Base-by-base conservation (phyloP, 2,888 invertebrate genomes). In the Chloromyia formosa region DNA sequence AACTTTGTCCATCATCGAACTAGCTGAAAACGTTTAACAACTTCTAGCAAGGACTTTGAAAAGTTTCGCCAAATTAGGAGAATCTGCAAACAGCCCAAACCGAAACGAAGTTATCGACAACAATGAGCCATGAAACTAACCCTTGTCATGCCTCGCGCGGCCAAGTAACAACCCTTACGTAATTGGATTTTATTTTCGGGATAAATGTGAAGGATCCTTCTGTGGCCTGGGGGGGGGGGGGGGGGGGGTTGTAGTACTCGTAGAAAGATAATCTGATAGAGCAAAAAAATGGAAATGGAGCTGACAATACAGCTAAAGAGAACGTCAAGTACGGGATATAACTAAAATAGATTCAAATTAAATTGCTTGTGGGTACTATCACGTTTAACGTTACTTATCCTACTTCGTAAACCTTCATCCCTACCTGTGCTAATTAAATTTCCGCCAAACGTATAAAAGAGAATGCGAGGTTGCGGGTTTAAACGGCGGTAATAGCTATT, bases 111-210 rank as follows among this genome's bases (percentile, higher is more conserved):
- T 35, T 35, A 61, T 61, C 35, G 61, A 61, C 61, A 61, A 61
- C 61, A 35, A 35, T 16, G 61, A 27, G 20, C 61, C 61, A 35
- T 23, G 20, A 61, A 61, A 61, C 27, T 61, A 35, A 61, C 61
- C 61, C 61, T 61, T 20, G 35, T 61, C 61, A 61, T 61, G 61
- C n/a, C 16, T 61, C 27, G 35, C 61, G 35, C 61, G 9, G 35
- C 12, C 61, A 61, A 42, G 7, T 42, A 42, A 35, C 61, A 61
- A 35, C 61, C 61, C 12, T 35, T 35, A 35, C n/a, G 16, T 61
- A 61, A 61, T 61, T 61, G 61, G 61, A 61, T 61, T 61, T 61
- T 61, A 23, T 27, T 61, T 27, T n/a, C 61, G n/a, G 35, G 61
- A 27, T 61, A 20, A 42, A 42, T 12, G 5, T 42, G 42, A 42